Evolutionary conservation across 2,797 vertebrate species (phyloP), one percentile per base, ranked within the genome.

Genomic region (Rhynchotus rufescens): DNA sequence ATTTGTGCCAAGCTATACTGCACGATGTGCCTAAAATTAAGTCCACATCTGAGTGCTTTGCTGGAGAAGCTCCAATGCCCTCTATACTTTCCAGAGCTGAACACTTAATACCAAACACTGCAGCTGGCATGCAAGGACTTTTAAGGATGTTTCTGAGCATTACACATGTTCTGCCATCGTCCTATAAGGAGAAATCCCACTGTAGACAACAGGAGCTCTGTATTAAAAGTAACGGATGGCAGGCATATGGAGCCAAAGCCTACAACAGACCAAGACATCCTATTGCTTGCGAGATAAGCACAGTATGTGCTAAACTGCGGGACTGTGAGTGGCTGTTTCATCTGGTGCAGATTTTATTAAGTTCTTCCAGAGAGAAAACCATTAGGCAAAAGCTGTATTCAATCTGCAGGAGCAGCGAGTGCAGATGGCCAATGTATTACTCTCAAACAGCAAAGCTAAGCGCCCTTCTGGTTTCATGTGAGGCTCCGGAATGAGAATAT

Each of bases 351-450:
- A 34, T 73, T 94, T 93, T 38, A 67, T 56, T 59, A 84, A 81
- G 44, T 19, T 71, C 64, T 89, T 60, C 56, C 65, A 67, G 44
- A 76, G 82, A 88, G 25, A 26, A 86, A 79, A 26, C 4, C 34
- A 40, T 57, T 49, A 87, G 82, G 36, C 16, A 78, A 54, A 82
- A 86, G 56, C 51, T 90, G 47, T 66, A 19, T 32, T 76, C 56
- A 69, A 45, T 40, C 79, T 88, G 64, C 61, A 85, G 67, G 36
- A 84, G 54, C 49, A 92, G 38, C 44, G 52, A 25, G 72, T 80
- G 60, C 76, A 95, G 93, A 80, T 84, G 88, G 73, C 42, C 83
- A 84, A 21, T 17, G 30, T 34, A 61, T 81, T 73, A 71, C 45
- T 34, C 62, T 88, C 54, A 73, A 49, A 79, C 25, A 72, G 72